Base-by-base conservation (phyloP, 2,113 vertebrate genomes). In the Tretioscincus oriximinensis region DNA sequence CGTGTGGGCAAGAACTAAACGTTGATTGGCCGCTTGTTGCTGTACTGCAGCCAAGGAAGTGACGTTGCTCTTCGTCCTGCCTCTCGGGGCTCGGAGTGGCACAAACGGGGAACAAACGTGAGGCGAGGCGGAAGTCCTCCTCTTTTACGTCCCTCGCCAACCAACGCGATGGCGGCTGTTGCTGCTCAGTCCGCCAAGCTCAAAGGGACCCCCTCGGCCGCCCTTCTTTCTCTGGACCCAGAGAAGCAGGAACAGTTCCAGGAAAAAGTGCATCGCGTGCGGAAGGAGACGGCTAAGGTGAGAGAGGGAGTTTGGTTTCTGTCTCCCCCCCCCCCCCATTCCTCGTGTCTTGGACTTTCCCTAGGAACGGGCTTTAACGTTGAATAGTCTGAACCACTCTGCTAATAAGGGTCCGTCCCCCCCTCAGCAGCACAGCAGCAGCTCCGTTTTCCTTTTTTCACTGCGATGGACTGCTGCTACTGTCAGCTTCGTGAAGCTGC, bases 191-290 rank as follows among this genome's bases (percentile, higher is more conserved):
- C 77, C 1, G 11, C 21, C 21, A 28, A 18, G 9, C 4, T 21
- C 16, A 31, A 54, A 41, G 29, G 29, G 0, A 4, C 20, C 1
- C 1, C 14, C 18, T 9, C 73, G 31, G 28, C 73, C 24, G 31
- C 66, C 5, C 73, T 82, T 28, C 80, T 81, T 16, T 82, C 80
- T 24, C 11, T 82, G 20, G 73, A 82, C 65, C 80, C 65, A 41
- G 73, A 76, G 65, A 54, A 66, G 73, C 80, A 82, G 66, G 31
- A 11, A 1, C 73, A 82, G 41, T 82, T 82, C 66, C 73, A 82
- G 66, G 80, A 31, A 1, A 29, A 76, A 35, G 80, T 82, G n/a
- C 80, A 82, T 0, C 65, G 73, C n/a, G 80, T 76, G 31, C 26
- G 65, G 9, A 75, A 70, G 73, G 9, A 63, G 26, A 63, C 47